These are phyloP conservation scores for Cinara cedri DNA, from an alignment of 2,888 invertebrate species.

Conservation along the genomic window DNA sequence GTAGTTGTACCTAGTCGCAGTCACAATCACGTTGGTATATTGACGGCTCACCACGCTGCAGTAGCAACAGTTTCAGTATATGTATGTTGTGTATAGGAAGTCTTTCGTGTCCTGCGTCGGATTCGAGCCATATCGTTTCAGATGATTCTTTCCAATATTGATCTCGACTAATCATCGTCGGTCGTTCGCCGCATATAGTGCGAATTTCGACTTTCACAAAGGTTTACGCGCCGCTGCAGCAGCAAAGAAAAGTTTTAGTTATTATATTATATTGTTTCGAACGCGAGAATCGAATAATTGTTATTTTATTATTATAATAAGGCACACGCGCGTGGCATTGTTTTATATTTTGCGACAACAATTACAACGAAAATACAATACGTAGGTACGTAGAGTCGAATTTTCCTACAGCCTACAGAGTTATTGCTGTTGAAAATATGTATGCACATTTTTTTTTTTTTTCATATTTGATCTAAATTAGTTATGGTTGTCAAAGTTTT, in stretches of 20 bases:
- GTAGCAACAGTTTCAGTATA: too few species aligned
- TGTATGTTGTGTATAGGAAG: too few species aligned
- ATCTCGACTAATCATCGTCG: background rate
- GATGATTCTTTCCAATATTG: conserved; percentile 34
- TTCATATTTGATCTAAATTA: too few species aligned
- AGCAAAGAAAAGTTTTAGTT: background rate
- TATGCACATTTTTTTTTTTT: too few species aligned
- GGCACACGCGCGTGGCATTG: too few species aligned
- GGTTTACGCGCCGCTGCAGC: background rate
- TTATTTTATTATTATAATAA: background rate
- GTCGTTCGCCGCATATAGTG: background rate
- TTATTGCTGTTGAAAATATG: background rate
- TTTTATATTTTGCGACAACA: too few species aligned
- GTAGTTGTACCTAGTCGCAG: background rate
- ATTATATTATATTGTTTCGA: background rate
- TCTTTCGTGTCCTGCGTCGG: background rate
- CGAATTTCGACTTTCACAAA: conserved; percentile 39
- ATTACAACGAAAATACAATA: too few species aligned
- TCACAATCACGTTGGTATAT: conserved; percentile 6
- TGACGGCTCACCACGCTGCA: too few species aligned
- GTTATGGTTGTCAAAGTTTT: too few species aligned
- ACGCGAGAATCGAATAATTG: background rate
- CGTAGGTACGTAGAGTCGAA: too few species aligned
- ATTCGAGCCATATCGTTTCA: background rate
- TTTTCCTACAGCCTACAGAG: too few species aligned